phyloP scores from a whole-genome alignment of 2,888 invertebrate species.

The Caradrina kadenii region DNA sequence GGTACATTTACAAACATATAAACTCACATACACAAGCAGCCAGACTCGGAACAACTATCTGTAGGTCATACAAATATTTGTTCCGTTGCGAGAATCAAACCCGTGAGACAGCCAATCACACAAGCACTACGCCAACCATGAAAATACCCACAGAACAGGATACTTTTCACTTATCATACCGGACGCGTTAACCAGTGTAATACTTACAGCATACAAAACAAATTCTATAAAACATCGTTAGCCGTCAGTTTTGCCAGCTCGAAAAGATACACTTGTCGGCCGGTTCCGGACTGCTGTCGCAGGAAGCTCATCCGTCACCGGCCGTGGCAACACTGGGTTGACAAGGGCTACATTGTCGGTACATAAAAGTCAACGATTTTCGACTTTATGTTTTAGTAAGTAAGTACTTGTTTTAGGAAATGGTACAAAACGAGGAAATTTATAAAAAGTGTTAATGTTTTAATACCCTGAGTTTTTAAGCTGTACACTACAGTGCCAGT shows the following conservation, averaged over 20 bases:
- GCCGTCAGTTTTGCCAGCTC: conserved; percentile 32
- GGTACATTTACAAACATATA: too few relatives aligned
- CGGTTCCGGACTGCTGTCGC: conserved; percentile 49
- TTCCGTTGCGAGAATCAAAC: too few relatives aligned
- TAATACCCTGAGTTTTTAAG: too few relatives aligned
- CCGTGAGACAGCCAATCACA: too few relatives aligned
- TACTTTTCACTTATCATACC: background rate
- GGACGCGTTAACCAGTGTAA: background rate
- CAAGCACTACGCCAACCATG: too few relatives aligned
- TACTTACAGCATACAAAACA: conserved; percentile 11
- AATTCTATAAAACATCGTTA: conserved; percentile 35
- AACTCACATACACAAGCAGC: too few relatives aligned
- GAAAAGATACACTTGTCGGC: conserved; percentile 45
- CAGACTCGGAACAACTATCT: too few relatives aligned
- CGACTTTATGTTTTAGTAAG: background rate
- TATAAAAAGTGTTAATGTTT: too few relatives aligned
- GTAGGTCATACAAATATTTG: too few relatives aligned
- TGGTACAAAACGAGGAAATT: too few relatives aligned
- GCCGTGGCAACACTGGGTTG: conserved; percentile 38
- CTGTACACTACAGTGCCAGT: too few relatives aligned
- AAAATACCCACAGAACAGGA: background rate
- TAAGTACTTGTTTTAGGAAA: too few relatives aligned
- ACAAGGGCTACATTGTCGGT: conserved; percentile 18
- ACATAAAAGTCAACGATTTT: conserved; percentile 4
- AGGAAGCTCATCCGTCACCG: conserved; percentile 61